Conservation (phyloP, 1,140 invertebrate species). For the Drosophila repleta region DNA sequence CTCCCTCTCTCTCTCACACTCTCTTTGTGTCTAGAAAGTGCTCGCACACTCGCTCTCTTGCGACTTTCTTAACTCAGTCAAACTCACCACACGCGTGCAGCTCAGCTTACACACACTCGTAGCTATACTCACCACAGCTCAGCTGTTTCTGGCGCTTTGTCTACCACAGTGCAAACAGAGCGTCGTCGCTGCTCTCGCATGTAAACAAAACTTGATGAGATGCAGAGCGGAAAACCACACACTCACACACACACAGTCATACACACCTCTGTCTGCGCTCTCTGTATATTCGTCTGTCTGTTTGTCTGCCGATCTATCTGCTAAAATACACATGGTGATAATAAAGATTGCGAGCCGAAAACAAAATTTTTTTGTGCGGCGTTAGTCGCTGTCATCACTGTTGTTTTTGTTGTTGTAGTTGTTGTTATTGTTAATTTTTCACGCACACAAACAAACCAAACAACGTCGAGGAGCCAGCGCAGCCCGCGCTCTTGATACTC, state of each 20-base stretch:
- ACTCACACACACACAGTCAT: conserved; percentile 1
- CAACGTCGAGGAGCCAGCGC: conserved; percentile 18
- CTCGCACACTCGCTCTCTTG: neutral
- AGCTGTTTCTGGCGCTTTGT: conserved; percentile 9
- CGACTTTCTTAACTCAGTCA: neutral
- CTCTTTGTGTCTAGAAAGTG: neutral
- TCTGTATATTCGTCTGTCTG: conserved; percentile 29
- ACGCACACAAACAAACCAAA: conserved; percentile 24
- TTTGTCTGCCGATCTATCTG: conserved; percentile 69
- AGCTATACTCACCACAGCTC: conserved; percentile 3
- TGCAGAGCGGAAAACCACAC: conserved; percentile 19
- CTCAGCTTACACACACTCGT: neutral
- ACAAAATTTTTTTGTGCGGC: conserved; percentile 42
- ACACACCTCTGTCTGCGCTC: conserved; percentile 18
- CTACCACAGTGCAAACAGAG: conserved; percentile 17
- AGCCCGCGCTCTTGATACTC: conserved; percentile 23
- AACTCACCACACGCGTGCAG: neutral
- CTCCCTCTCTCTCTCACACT: no score
- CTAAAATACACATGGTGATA: conserved; percentile 71
- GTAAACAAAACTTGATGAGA: conserved; percentile 61
- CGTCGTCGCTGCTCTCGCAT: conserved; percentile 42
- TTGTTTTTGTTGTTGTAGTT: conserved; percentile 15
- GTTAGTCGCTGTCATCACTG: conserved; percentile 38
- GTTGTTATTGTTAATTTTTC: conserved; percentile 41
- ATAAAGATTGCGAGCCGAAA: conserved; percentile 63